These are phyloP conservation scores for Smutsia temminckii DNA, from an alignment of 2,797 vertebrate species.

Conservation along the genomic window DNA sequence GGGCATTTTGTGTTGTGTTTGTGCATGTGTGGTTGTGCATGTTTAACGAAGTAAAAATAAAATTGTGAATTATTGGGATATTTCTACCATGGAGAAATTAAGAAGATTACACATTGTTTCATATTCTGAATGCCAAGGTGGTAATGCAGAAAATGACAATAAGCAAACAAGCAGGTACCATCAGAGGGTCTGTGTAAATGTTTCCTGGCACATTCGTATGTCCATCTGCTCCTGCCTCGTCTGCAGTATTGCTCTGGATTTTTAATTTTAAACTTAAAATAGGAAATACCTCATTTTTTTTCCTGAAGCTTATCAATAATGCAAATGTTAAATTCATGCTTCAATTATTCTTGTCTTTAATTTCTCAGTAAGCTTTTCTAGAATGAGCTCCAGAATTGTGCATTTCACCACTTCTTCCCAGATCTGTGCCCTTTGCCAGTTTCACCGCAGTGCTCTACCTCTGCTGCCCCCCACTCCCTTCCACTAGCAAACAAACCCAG, in stretches of 20 bases:
- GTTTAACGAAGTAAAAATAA: slow-evolving; percentile 59
- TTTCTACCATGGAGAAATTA: slow-evolving; percentile 10
- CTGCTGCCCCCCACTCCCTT: slow-evolving; percentile 68
- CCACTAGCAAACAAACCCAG: slow-evolving; percentile 80
- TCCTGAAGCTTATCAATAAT: slow-evolving; percentile 10
- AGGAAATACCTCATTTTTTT: slow-evolving; percentile 18
- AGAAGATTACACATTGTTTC: slow-evolving; percentile 37
- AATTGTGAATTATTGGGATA: slow-evolving; percentile 13
- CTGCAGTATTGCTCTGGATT: neutral
- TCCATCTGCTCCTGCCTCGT: slow-evolving; percentile 37
- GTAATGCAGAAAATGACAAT: slow-evolving; percentile 36
- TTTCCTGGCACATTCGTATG: neutral
- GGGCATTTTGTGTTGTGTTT: neutral
- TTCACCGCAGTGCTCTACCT: slow-evolving; percentile 84
- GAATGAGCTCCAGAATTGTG: slow-evolving; percentile 32
- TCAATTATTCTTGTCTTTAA: slow-evolving; percentile 8
- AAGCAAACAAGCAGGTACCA: slow-evolving; percentile 31
- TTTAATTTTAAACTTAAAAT: slow-evolving; percentile 55
- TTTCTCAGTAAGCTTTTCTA: slow-evolving; percentile 39
- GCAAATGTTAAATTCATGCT: slow-evolving; percentile 37
- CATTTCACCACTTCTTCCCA: slow-evolving; percentile 23
- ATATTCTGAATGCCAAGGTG: neutral
- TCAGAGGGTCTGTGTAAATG: neutral
- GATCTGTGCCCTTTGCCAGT: neutral
- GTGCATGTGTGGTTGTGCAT: neutral